Conservation (phyloP, 2,888 invertebrate genomes). For the Vesta saturnalis region DNA sequence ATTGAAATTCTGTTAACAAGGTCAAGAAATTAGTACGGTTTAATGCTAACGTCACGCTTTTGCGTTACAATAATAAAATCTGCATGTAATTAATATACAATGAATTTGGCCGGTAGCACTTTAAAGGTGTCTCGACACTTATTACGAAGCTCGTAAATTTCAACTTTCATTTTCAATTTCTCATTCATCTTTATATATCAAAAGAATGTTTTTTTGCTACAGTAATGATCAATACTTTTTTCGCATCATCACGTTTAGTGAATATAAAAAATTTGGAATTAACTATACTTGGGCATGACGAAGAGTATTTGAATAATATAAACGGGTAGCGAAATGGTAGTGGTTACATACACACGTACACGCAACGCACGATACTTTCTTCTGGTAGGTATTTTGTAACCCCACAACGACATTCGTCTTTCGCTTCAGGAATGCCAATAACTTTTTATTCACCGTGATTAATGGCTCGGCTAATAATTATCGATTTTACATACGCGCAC, state of each 20-base stretch:
- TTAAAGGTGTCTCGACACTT: no score
- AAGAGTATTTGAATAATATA: no score
- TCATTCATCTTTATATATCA: neutral
- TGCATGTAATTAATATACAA: constrained; percentile 1
- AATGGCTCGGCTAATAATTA: constrained; percentile 33
- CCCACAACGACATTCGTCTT: constrained; percentile 33
- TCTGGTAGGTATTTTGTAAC: constrained; percentile 4
- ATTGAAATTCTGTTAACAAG: neutral
- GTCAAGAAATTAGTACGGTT: no score
- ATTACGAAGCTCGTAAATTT: no score
- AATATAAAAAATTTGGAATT: no score
- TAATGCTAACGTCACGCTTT: neutral
- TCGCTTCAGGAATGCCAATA: constrained; percentile 33
- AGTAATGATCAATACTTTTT: no score
- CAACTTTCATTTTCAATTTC: neutral
- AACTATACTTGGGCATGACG: no score
- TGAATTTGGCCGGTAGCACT: neutral
- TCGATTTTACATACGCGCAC: constrained; percentile 20
- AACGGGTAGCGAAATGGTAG: no score
- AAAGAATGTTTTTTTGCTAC: no score
- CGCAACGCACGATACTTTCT: neutral
- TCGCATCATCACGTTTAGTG: no score
- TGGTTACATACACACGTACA: no score
- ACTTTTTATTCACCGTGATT: constrained; percentile 34
- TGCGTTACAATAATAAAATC: neutral